Evolutionary conservation across 2,113 vertebrate genomes (phyloP).

Genomic region (Peucedramus taeniatus): DNA sequence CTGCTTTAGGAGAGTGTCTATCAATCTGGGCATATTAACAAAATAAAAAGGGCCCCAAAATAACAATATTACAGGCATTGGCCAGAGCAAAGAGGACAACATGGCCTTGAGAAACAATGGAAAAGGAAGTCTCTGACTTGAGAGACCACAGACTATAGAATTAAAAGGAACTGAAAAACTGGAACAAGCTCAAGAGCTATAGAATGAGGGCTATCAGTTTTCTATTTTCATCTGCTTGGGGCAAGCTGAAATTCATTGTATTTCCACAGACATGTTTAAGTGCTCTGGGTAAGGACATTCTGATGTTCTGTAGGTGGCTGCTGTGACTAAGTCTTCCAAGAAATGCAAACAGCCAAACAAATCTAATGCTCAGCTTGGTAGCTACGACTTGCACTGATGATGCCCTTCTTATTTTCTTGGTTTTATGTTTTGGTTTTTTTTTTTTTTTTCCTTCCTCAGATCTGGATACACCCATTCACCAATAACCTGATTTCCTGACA

Average conservation of each 20-base stretch:
- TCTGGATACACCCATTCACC: neutral
- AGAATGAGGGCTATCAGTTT: neutral
- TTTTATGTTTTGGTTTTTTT: fast-evolving
- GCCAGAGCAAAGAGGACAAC: neutral
- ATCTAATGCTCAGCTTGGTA: neutral
- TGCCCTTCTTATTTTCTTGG: neutral
- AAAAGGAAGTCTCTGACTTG: neutral
- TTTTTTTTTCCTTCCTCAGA: no score
- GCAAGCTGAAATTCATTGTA: neutral
- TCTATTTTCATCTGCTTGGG: neutral
- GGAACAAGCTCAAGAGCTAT: neutral
- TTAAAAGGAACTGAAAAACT: slow-evolving; percentile 27
- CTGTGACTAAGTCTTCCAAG: neutral
- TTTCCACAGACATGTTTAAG: fast-evolving
- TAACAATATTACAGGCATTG: neutral
- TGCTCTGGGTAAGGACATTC: neutral
- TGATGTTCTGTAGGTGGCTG: neutral
- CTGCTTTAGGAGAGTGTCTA: neutral
- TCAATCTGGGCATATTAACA: neutral
- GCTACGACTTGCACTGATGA: neutral
- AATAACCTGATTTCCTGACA: neutral
- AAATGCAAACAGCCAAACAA: neutral
- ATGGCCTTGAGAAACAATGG: neutral
- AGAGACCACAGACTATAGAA: neutral
- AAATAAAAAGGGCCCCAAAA: neutral